Percentiles rank a stretch among this genome's conserved stretches.
These are phyloP conservation scores for Emydura subglobosa DNA, from an alignment of 2,113 vertebrate genomes.

Conservation along the genomic window DNA sequence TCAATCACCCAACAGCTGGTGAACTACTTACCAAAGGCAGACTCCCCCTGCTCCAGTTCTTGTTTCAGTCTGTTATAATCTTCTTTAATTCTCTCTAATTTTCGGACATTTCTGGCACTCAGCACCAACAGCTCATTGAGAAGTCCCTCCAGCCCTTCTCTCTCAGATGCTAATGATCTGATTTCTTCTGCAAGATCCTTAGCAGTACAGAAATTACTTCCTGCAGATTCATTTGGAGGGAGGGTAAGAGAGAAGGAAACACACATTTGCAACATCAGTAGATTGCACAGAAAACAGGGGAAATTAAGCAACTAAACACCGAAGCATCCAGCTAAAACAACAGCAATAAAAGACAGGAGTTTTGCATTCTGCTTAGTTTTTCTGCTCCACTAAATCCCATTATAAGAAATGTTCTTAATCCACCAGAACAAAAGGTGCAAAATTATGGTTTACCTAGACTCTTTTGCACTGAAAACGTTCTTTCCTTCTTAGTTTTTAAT, in stretches of 20 bases:
- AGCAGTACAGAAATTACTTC: conserved; percentile 87
- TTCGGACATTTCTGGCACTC: conserved; percentile 79
- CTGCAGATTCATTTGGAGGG: conserved; percentile 59
- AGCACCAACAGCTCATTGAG: conserved; percentile 81
- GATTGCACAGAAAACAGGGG: not conserved
- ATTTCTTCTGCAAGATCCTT: conserved; percentile 90
- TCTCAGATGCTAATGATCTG: conserved; percentile 81
- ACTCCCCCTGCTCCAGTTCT: conserved; percentile 83
- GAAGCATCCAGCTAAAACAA: not conserved
- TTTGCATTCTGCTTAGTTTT: not conserved
- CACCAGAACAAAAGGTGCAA: not conserved
- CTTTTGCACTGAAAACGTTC: not conserved
- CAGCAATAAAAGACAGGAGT: not conserved
- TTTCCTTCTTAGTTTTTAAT: not conserved
- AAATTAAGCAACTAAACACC: not conserved
- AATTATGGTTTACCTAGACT: not conserved
- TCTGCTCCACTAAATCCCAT: not conserved
- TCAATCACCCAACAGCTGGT: not conserved
- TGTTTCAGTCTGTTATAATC: conserved; percentile 81
- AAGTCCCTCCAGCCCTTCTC: conserved; percentile 84
- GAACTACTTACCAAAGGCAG: conserved; percentile 84
- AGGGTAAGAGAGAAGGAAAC: conserved; percentile 10
- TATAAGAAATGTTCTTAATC: not conserved
- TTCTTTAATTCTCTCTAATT: conserved; percentile 83
- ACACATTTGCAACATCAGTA: not conserved